phyloP scores from a whole-genome alignment of 2,888 invertebrate species.

The Latheticus oryzae region DNA sequence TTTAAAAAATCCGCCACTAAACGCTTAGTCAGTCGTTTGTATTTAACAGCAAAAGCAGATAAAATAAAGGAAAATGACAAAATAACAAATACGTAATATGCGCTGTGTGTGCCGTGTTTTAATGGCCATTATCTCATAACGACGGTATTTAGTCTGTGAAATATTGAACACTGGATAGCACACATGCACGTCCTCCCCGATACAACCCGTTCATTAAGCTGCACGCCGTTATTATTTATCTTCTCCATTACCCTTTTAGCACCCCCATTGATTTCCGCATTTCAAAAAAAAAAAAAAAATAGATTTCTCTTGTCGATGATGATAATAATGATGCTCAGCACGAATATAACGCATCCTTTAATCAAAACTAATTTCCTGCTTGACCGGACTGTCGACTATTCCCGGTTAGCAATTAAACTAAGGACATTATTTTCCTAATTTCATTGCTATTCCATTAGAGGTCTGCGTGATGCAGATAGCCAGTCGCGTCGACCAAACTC shows the following conservation, averaged over 20 bases:
- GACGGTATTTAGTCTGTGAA: conserved; percentile 60
- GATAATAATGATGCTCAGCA: background rate
- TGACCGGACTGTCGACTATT: conserved; percentile 55
- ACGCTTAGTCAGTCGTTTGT: conserved; percentile 49
- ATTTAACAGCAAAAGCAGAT: conserved; percentile 44
- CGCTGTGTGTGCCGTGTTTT: conserved; percentile 58
- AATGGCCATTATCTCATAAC: conserved; percentile 64
- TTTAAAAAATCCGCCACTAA: conserved; percentile 32
- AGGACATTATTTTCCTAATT: conserved; percentile 67
- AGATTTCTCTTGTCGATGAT: background rate
- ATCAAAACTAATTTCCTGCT: conserved; percentile 65
- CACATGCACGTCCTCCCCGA: conserved; percentile 57
- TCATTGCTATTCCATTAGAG: conserved; percentile 67
- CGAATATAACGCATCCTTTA: conserved; percentile 54
- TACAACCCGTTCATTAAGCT: conserved; percentile 58
- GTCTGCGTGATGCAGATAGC: conserved; percentile 66
- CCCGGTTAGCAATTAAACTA: conserved; percentile 64
- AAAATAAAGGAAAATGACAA: conserved; percentile 55
- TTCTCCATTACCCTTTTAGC: conserved; percentile 57
- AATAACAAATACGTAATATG: conserved; percentile 61
- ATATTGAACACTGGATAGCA: conserved; percentile 61
- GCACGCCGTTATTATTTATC: conserved; percentile 60
- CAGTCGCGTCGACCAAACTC: conserved; percentile 52
- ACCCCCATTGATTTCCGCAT: conserved; percentile 46
- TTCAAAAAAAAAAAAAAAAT: conserved; percentile 1